phyloP scores from a whole-genome alignment of 2,797 vertebrate genomes.

The Cossypha caffra region DNA sequence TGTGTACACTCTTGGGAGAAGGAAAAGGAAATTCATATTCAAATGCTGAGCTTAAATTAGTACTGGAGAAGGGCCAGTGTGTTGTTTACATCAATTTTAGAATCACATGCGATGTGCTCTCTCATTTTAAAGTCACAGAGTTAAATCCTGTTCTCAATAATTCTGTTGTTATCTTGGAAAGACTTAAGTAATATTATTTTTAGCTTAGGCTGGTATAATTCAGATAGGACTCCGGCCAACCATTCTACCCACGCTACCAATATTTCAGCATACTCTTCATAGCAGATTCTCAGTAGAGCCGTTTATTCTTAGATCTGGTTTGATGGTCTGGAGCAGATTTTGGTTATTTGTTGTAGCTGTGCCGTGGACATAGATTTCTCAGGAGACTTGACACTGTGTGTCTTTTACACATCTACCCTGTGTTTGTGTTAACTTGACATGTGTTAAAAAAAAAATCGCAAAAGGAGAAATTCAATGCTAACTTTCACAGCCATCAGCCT shows the following conservation, averaged over 20 bases:
- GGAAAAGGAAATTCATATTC: slow-evolving; percentile 62
- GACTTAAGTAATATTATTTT: slow-evolving; percentile 22
- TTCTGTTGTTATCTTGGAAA: neutral
- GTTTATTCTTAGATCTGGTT: slow-evolving; percentile 14
- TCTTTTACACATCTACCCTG: neutral
- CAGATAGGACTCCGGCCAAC: neutral
- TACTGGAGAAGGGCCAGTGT: slow-evolving; percentile 35
- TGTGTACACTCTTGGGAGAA: slow-evolving; percentile 15
- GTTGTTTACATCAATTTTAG: slow-evolving; percentile 58
- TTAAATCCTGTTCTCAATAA: slow-evolving; percentile 17
- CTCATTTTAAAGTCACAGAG: slow-evolving; percentile 60
- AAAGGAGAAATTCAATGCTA: neutral
- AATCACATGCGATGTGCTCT: slow-evolving; percentile 36
- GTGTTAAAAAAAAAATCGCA: slow-evolving; percentile 47
- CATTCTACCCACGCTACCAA: neutral
- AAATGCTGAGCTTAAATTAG: slow-evolving; percentile 65
- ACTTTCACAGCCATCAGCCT: slow-evolving; percentile 20
- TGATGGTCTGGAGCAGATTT: neutral
- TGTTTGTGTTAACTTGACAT: neutral
- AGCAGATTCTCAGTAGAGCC: neutral
- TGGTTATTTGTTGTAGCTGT: neutral
- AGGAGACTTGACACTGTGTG: neutral
- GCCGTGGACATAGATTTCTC: neutral
- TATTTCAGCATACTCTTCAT: neutral
- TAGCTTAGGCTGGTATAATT: slow-evolving; percentile 17